Conservation (phyloP, 2,888 invertebrate genomes). For the Fragum fragum region DNA sequence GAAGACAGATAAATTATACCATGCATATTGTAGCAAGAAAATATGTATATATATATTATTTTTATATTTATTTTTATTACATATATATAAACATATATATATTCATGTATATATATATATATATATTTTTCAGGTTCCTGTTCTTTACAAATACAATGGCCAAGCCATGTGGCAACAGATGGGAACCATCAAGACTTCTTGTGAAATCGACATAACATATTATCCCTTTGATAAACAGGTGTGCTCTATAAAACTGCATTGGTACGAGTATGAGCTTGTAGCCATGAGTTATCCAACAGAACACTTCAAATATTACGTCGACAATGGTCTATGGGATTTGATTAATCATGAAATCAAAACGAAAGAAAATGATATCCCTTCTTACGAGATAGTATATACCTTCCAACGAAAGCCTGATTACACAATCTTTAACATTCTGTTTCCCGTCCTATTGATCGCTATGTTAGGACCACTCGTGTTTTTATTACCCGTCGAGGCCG, state of each 20-base stretch:
- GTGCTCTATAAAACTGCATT: neutral
- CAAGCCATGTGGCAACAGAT: constrained; percentile 1
- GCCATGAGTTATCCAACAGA: neutral
- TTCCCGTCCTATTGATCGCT: neutral
- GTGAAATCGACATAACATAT: neutral
- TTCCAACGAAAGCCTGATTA: constrained; percentile 1
- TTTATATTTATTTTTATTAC: no score
- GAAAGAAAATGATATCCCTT: neutral
- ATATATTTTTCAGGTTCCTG: neutral
- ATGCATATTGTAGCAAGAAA: no score
- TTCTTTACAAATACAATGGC: neutral
- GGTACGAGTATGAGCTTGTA: constrained; percentile 1
- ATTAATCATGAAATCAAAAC: neutral
- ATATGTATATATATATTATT: no score
- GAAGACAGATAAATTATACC: no score
- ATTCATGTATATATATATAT: no score
- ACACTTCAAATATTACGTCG: neutral
- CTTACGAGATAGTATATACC: neutral
- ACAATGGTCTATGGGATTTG: neutral
- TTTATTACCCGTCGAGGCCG: neutral
- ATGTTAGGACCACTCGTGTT: constrained; percentile 1
- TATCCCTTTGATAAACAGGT: neutral
- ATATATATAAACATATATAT: no score
- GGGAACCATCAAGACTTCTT: constrained; percentile 6
- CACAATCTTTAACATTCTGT: constrained; percentile 7